These are phyloP conservation scores for Nymphalis polychloros DNA, from an alignment of 2,888 invertebrate genomes.

Conservation along the genomic window DNA sequence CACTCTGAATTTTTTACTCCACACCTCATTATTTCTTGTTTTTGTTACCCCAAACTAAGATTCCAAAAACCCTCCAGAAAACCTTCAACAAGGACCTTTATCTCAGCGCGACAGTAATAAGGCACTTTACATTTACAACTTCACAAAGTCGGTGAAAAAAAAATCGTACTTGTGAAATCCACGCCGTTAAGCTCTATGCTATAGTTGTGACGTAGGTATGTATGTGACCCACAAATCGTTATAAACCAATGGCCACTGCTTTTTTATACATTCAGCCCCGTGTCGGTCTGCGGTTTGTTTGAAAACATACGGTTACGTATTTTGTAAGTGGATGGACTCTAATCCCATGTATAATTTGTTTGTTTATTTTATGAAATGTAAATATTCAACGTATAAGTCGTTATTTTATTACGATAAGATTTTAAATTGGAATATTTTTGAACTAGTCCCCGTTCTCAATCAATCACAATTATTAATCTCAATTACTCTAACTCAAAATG, in stretches of 20 bases:
- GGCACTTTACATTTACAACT: slow-evolving; percentile 26
- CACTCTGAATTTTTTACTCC: background rate
- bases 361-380: no score
- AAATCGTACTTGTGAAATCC: slow-evolving; percentile 2
- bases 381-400: no score
- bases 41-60: slow-evolving; percentile 26
- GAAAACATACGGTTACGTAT: background rate
- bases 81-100: slow-evolving; percentile 25
- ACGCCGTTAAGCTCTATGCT: slow-evolving; percentile 12
- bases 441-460: no score
- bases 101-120: slow-evolving; percentile 31
- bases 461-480: no score
- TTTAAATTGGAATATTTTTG: no score
- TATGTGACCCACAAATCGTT: slow-evolving; percentile 25
- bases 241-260: slow-evolving; percentile 36
- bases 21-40: slow-evolving; percentile 35
- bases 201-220: slow-evolving; percentile 4
- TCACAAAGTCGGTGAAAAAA: slow-evolving; percentile 8
- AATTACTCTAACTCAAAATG: no score
- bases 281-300: slow-evolving; percentile 14
- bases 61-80: slow-evolving; percentile 20
- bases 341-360: no score
- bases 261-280: slow-evolving; percentile 33
- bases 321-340: background rate
- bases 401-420: no score